Conservation (phyloP, 2,113 vertebrate species). For the Cheirogaleus medius region DNA sequence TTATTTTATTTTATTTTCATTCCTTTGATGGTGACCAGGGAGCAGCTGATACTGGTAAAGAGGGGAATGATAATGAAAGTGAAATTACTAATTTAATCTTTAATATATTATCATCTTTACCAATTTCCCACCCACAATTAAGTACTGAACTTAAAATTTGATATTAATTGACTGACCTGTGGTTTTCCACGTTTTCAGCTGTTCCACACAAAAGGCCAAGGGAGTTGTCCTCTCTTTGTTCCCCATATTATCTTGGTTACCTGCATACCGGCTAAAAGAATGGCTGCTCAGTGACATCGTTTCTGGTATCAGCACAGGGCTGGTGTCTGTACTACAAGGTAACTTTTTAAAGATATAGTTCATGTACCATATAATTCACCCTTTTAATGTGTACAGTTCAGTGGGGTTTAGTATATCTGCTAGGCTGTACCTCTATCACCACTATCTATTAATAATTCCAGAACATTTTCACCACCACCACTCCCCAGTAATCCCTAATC, state of each 20-base stretch:
- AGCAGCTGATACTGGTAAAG: background rate
- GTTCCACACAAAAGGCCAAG: constrained; percentile 89
- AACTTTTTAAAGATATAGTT: constrained; percentile 32
- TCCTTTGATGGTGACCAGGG: background rate
- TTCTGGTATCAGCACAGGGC: constrained; percentile 94
- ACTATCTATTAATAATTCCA: background rate
- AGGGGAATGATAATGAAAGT: background rate
- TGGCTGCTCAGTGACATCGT: constrained; percentile 94
- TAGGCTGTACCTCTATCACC: background rate
- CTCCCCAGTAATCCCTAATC: accelerated
- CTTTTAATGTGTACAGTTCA: background rate
- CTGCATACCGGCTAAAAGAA: constrained; percentile 89
- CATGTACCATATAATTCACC: background rate
- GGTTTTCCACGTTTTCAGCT: constrained; percentile 85
- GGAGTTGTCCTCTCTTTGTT: constrained; percentile 86
- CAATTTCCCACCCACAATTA: background rate
- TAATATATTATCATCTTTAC: background rate
- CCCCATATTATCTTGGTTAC: constrained; percentile 92
- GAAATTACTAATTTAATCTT: constrained; percentile 8
- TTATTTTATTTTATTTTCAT: too few relatives aligned
- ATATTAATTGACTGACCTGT: constrained; percentile 24
- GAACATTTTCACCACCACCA: background rate
- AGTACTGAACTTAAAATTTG: background rate
- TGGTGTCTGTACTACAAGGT: constrained; percentile 98
- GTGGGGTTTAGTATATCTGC: background rate